Conservation (phyloP, 2,797 vertebrate genomes). For the Danio choprae region DNA sequence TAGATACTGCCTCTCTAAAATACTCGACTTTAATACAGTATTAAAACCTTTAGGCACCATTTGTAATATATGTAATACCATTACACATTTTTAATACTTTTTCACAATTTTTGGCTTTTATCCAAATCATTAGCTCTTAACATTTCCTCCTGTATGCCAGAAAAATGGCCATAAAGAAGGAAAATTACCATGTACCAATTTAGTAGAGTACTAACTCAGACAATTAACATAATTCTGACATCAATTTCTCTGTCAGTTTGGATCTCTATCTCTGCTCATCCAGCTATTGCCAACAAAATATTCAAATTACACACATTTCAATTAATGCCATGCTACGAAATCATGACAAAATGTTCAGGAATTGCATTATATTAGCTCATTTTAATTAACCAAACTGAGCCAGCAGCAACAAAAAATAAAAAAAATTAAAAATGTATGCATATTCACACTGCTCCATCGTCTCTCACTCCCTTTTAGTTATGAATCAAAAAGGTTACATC, state of each 20-base stretch:
- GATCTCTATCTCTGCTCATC: background rate
- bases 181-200: background rate
- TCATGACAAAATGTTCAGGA: background rate
- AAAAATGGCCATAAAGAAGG: background rate
- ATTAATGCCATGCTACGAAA: background rate
- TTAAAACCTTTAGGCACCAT: background rate
- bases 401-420: background rate
- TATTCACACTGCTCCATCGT: background rate
- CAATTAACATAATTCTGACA: background rate
- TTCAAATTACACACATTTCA: background rate
- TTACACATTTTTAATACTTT: background rate
- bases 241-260: background rate
- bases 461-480: background rate
- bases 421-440: too few species aligned
- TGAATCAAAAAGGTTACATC: conserved; percentile 1
- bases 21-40: background rate
- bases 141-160: background rate
- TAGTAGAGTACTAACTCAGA: background rate
- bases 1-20: background rate
- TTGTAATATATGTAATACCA: background rate
- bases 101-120: conserved; percentile 3
- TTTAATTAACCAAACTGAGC: background rate
- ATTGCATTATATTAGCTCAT: background rate
- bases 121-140: background rate
- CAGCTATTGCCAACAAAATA: background rate